Percentiles rank a stretch among this genome's conserved stretches.
Evolutionary conservation across 2,888 invertebrate species (phyloP).

Genomic region (Cheilosia vulpina): DNA sequence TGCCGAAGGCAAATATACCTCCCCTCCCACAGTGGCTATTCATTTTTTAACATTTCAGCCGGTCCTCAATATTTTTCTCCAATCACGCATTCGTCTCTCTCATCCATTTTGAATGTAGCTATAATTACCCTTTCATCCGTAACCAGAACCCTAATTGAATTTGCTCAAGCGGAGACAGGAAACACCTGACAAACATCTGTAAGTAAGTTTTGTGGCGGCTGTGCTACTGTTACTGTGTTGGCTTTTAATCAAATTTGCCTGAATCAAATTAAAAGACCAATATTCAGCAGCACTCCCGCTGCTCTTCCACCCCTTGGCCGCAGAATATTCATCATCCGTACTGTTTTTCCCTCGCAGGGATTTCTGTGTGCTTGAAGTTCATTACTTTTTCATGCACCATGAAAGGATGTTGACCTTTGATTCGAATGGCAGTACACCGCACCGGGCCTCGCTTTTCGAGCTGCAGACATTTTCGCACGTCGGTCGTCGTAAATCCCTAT

Average conservation of each 20-base stretch:
- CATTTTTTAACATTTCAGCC: no score
- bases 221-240: constrained; percentile 40
- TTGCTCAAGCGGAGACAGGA: constrained; percentile 46
- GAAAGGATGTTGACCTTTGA: constrained; percentile 61
- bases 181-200: constrained; percentile 69
- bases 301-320: background rate
- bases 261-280: constrained; percentile 70
- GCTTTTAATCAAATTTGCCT: constrained; percentile 73
- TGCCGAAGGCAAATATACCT: no score
- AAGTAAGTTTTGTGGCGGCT: constrained; percentile 55
- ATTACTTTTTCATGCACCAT: constrained; percentile 58
- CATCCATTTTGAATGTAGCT: constrained; percentile 39
- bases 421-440: background rate
- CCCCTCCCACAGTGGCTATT: no score
- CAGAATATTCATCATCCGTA: constrained; percentile 30
- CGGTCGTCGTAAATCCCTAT: constrained; percentile 49
- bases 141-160: constrained; percentile 60
- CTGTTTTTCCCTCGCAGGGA: constrained; percentile 8
- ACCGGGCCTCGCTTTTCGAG: background rate
- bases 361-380: constrained; percentile 30
- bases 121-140: constrained; percentile 42
- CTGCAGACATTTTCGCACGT: constrained; percentile 60
- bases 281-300: constrained; percentile 26
- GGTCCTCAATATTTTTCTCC: background rate
- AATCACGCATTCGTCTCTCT: constrained; percentile 20